Evolutionary conservation across 2,113 vertebrate species (phyloP).

Genomic region (Hirundichthys speculiger): DNA sequence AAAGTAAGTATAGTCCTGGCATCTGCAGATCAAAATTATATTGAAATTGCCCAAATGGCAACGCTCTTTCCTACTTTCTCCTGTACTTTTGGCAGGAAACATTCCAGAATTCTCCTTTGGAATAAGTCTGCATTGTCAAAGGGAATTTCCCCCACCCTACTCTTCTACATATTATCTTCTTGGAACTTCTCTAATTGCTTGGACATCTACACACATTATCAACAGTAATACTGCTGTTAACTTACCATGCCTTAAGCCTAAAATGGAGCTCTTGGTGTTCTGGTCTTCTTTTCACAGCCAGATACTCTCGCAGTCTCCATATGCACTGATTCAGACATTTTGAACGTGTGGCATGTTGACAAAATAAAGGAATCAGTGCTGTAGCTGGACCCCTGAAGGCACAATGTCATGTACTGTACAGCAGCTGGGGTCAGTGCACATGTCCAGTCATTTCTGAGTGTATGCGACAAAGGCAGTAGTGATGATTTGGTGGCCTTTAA

Average conservation of each 20-base stretch:
- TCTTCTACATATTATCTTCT: neutral
- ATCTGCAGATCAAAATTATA: neutral
- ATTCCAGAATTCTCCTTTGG: slow-evolving; percentile 50
- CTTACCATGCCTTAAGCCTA: slow-evolving; percentile 67
- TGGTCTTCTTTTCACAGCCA: slow-evolving; percentile 52
- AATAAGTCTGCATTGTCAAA: slow-evolving; percentile 21
- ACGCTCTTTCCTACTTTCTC: too few relatives aligned
- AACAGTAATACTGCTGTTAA: slow-evolving; percentile 39
- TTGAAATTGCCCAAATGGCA: slow-evolving; percentile 5
- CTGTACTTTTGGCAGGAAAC: slow-evolving; percentile 32
- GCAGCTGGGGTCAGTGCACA: slow-evolving; percentile 41
- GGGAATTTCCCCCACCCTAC: slow-evolving; percentile 7
- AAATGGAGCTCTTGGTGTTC: slow-evolving; percentile 47
- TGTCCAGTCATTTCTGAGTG: slow-evolving; percentile 42
- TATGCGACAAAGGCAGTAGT: slow-evolving; percentile 28
- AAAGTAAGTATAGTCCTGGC: neutral
- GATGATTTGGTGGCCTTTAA: slow-evolving; percentile 66
- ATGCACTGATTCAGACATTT: slow-evolving; percentile 50
- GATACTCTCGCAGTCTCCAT: slow-evolving; percentile 42
- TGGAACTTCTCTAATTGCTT: slow-evolving; percentile 17
- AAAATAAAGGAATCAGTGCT: slow-evolving; percentile 49
- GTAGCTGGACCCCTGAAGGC: slow-evolving; percentile 63
- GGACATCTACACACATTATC: slow-evolving; percentile 17
- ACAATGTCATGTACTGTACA: slow-evolving; percentile 65
- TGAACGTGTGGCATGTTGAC: slow-evolving; percentile 39